Evolutionary conservation across 2,113 vertebrate species (phyloP).

Genomic region (Leucoraja erinaceus): DNA sequence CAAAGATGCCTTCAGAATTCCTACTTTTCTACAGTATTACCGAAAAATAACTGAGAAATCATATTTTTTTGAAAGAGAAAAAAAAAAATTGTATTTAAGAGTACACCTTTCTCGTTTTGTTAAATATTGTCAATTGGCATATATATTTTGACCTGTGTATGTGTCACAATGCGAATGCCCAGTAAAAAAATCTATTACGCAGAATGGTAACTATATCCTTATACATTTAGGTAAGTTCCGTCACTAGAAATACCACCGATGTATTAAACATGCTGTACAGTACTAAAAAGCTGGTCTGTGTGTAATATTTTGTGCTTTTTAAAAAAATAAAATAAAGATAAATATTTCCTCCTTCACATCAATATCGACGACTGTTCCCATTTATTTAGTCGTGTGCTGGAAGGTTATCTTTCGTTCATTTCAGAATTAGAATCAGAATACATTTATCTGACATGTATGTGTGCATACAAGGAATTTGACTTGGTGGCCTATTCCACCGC

Average conservation of each 20-base stretch:
- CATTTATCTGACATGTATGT: no score
- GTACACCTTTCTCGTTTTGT: conserved; percentile 20
- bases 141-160: conserved; percentile 27
- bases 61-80: neutral
- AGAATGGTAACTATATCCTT: conserved; percentile 36
- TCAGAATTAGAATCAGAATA: no score
- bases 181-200: conserved; percentile 28
- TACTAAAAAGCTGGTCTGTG: conserved; percentile 34
- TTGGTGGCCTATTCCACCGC: no score
- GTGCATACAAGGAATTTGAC: no score
- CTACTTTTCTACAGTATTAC: conserved; percentile 21
- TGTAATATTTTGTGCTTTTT: conserved; percentile 37
- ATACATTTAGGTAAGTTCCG: conserved; percentile 34
- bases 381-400: neutral
- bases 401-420: neutral
- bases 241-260: conserved; percentile 20
- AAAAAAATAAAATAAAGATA: neutral
- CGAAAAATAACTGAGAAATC: conserved; percentile 19
- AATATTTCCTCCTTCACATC: conserved; percentile 17
- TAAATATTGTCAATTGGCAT: conserved; percentile 27
- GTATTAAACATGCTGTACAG: conserved; percentile 37
- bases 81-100: conserved; percentile 35
- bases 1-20: neutral
- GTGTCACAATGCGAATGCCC: neutral
- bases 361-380: neutral